These are phyloP conservation scores for Pluvialis apricaria DNA, from an alignment of 2,113 vertebrate species.

Conservation along the genomic window DNA sequence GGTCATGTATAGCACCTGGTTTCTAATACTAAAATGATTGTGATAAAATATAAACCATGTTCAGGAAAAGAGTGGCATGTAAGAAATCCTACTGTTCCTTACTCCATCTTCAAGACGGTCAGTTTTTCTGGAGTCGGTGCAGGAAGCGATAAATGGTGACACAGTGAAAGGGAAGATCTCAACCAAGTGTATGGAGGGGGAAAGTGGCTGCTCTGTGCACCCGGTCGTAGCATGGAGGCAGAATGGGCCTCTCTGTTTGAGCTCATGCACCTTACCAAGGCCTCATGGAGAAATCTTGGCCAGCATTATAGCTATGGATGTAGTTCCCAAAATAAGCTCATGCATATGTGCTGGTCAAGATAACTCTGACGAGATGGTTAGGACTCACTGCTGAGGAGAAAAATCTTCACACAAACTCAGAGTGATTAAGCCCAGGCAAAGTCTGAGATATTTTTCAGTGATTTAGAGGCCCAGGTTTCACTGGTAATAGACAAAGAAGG, in stretches of 20 bases:
- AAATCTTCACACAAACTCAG: background rate
- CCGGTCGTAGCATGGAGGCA: rapidly evolving
- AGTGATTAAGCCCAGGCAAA: background rate
- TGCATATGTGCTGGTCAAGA: background rate
- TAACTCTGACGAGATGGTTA: background rate
- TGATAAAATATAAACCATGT: background rate
- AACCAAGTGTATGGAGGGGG: background rate
- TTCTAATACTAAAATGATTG: background rate
- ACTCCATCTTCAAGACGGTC: background rate
- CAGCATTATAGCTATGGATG: background rate
- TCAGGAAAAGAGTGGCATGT: background rate
- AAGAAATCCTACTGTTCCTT: background rate
- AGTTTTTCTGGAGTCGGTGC: background rate
- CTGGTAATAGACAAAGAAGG: background rate
- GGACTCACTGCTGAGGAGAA: background rate
- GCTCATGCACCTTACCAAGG: background rate
- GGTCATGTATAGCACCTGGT: background rate
- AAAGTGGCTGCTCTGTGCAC: background rate
- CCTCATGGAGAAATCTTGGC: background rate
- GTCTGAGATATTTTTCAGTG: background rate
- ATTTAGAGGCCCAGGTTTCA: background rate
- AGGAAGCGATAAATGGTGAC: background rate
- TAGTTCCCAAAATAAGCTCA: background rate
- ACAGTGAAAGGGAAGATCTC: background rate
- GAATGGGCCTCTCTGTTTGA: rapidly evolving